These are phyloP conservation scores for Helostoma temminkii DNA, from an alignment of 2,797 vertebrate genomes.

Conservation along the genomic window DNA sequence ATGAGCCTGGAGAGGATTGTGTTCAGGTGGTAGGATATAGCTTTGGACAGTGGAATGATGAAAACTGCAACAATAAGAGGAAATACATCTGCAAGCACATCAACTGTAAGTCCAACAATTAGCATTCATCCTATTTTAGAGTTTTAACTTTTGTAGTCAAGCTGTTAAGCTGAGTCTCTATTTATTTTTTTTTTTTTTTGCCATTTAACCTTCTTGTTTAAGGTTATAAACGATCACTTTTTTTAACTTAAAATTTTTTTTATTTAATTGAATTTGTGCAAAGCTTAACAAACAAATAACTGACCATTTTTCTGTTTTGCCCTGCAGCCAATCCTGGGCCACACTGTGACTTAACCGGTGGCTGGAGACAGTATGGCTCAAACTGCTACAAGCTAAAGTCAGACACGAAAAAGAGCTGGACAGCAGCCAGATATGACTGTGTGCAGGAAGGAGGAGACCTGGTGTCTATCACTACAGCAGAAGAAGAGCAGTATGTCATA, in stretches of 20 bases:
- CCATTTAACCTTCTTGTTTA: no score
- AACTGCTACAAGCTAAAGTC: constrained; percentile 83
- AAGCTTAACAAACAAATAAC: no score
- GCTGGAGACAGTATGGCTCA: constrained; percentile 75
- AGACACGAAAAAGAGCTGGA: constrained; percentile 76
- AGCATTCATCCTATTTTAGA: not conserved
- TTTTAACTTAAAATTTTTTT: no score
- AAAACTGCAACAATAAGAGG: constrained; percentile 66
- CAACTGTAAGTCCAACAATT: constrained; percentile 70
- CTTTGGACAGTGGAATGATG: constrained; percentile 82
- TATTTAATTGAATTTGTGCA: no score
- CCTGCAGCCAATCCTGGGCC: constrained; percentile 78
- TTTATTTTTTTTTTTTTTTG: no score
- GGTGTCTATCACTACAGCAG: constrained; percentile 73
- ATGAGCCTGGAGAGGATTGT: constrained; percentile 77
- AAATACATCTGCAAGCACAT: constrained; percentile 84
- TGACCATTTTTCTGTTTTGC: not conserved
- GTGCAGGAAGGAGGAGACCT: constrained; percentile 82
- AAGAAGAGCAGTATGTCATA: constrained; percentile 78
- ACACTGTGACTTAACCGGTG: constrained; percentile 77
- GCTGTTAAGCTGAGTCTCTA: no score
- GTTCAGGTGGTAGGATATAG: constrained; percentile 71
- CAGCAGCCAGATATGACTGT: constrained; percentile 79
- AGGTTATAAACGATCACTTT: no score
- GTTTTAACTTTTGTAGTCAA: not conserved